These are phyloP conservation scores for Ladona fulva DNA, from an alignment of 1,140 invertebrate species.

Conservation along the genomic window DNA sequence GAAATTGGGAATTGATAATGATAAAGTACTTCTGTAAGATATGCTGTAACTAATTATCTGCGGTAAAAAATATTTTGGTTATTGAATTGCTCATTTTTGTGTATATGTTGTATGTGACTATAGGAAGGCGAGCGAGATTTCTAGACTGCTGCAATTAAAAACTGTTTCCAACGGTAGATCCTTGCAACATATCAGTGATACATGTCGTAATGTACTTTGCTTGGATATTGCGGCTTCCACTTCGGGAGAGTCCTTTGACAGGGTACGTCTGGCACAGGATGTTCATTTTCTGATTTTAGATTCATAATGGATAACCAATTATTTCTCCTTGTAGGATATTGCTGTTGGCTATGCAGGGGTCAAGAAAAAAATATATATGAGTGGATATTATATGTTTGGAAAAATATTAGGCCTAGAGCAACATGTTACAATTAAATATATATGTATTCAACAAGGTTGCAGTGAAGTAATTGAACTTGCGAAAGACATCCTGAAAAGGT, in stretches of 20 bases:
- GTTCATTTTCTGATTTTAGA: not conserved
- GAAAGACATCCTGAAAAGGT: not conserved
- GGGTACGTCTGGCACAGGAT: not conserved
- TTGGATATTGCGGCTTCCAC: not conserved
- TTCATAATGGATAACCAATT: not conserved
- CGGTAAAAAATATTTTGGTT: not conserved
- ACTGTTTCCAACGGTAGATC: not conserved
- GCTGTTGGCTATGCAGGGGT: not conserved
- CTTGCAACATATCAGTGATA: not conserved
- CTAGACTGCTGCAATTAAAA: not conserved
- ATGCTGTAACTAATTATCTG: not conserved
- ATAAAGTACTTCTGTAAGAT: not conserved
- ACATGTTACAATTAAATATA: not conserved
- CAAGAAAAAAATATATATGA: not conserved
- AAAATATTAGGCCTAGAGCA: not conserved
- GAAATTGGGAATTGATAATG: not conserved
- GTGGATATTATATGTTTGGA: not conserved
- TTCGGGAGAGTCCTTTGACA: not conserved
- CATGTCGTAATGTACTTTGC: not conserved
- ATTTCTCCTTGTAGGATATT: not conserved
- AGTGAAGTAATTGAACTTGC: not conserved
- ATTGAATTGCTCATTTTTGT: not conserved
- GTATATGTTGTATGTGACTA: not conserved
- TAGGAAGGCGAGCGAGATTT: not conserved
- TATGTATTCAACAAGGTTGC: not conserved